Conservation (phyloP, 2,888 invertebrate genomes). For the Andrena praecox region DNA sequence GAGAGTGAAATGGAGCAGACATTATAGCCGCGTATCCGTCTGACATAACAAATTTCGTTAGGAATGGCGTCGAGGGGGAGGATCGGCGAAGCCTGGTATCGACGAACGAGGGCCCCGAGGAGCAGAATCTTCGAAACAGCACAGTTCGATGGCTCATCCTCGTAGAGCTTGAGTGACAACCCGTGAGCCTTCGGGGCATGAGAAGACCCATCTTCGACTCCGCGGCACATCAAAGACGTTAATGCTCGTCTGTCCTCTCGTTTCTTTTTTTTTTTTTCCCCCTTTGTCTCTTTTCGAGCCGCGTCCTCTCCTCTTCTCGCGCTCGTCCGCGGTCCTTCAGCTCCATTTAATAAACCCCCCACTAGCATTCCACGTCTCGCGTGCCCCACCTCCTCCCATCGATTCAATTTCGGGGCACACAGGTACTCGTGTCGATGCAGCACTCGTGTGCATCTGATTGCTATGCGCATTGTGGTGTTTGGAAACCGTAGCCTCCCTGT, state of each 20-base stretch:
- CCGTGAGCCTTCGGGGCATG: constrained; percentile 78
- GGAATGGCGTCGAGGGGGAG: too few relatives aligned
- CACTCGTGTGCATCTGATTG: neutral
- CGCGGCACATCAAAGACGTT: constrained; percentile 82
- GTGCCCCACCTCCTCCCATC: constrained; percentile 41
- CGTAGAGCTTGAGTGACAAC: constrained; percentile 81
- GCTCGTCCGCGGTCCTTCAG: constrained; percentile 34
- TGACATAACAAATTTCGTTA: too few relatives aligned
- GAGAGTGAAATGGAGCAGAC: neutral
- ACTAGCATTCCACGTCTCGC: constrained; percentile 53
- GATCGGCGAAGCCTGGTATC: constrained; percentile 32
- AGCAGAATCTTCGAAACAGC: constrained; percentile 63
- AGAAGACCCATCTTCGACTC: constrained; percentile 73
- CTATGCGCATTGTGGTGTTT: neutral
- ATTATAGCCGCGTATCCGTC: neutral
- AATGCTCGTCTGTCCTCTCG: constrained; percentile 72
- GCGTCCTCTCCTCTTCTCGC: constrained; percentile 46
- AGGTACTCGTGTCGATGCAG: neutral
- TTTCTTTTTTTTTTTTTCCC: constrained; percentile 9
- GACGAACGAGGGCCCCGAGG: constrained; percentile 31
- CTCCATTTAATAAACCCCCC: constrained; percentile 59
- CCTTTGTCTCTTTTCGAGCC: constrained; percentile 47
- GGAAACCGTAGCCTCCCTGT: too few relatives aligned
- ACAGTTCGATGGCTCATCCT: constrained; percentile 80
- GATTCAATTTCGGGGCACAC: constrained; percentile 20